Evolutionary conservation across 2,113 vertebrate genomes (phyloP).

Genomic region (Spheniscus mendiculus): DNA sequence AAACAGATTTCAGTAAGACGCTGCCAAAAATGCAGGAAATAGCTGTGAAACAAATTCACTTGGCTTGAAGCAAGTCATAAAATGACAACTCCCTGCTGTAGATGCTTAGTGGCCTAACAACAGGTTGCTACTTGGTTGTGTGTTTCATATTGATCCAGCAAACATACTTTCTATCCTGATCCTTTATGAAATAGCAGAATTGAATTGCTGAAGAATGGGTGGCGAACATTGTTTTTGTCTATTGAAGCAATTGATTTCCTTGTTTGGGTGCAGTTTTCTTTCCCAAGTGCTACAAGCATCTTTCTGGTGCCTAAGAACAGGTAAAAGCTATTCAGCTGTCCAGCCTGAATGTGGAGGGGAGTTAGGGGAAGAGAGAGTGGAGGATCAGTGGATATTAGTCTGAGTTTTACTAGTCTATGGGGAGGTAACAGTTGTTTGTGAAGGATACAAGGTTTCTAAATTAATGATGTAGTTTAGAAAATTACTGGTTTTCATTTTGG

Average conservation of each 20-base stretch:
- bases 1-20: conserved; percentile 33
- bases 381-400: rapidly evolving
- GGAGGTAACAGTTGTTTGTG: not conserved
- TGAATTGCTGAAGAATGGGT: not conserved
- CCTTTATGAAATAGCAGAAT: not conserved
- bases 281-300: not conserved
- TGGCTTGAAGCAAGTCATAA: conserved; percentile 9
- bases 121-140: conserved; percentile 28
- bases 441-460: not conserved
- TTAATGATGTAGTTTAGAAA: not conserved
- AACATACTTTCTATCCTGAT: not conserved
- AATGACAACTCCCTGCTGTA: conserved; percentile 57
- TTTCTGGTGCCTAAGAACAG: not conserved
- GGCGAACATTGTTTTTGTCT: not conserved
- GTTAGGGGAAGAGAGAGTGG: not conserved
- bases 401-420: not conserved
- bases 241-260: not conserved
- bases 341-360: not conserved
- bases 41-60: conserved; percentile 59
- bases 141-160: conserved; percentile 12
- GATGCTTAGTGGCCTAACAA: conserved; percentile 39
- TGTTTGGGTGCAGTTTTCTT: not conserved
- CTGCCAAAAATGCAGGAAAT: conserved; percentile 21
- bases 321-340: not conserved
- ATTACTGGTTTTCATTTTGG: not conserved